These are phyloP conservation scores for Carlito syrichta DNA, from an alignment of 2,113 vertebrate species.

Conservation along the genomic window DNA sequence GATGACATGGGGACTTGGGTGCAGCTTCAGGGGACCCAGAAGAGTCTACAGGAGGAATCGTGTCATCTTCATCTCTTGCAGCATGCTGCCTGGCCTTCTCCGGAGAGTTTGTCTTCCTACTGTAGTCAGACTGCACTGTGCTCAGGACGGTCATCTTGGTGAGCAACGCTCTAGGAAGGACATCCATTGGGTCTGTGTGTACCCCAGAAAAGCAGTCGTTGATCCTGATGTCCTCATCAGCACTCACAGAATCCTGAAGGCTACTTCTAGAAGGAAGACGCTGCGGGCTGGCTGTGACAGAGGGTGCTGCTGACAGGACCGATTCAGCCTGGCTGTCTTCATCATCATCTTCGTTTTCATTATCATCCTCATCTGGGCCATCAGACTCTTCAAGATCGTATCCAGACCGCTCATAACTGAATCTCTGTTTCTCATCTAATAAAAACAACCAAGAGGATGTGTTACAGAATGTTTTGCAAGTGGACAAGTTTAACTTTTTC, in stretches of 20 bases:
- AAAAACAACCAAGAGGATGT: slow-evolving; percentile 29
- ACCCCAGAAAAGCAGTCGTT: slow-evolving; percentile 71
- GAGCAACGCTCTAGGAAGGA: slow-evolving; percentile 90
- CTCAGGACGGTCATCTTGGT: slow-evolving; percentile 94
- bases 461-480: neutral
- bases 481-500: neutral
- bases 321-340: slow-evolving; percentile 98
- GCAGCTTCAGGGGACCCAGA: slow-evolving; percentile 76
- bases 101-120: slow-evolving; percentile 68
- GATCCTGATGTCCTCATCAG: slow-evolving; percentile 78
- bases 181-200: slow-evolving; percentile 85
- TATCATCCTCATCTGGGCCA: slow-evolving; percentile 93
- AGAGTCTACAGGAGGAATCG: slow-evolving; percentile 47
- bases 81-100: slow-evolving; percentile 54
- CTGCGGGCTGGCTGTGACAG: slow-evolving; percentile 94
- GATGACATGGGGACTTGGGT: slow-evolving; percentile 87
- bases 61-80: slow-evolving; percentile 58
- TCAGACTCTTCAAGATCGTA: slow-evolving; percentile 96
- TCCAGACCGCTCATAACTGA: slow-evolving; percentile 87
- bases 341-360: slow-evolving; percentile 95
- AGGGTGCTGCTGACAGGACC: slow-evolving; percentile 93
- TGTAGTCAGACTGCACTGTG: slow-evolving; percentile 42
- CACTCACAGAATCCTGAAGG: slow-evolving; percentile 75
- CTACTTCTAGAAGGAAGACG: slow-evolving; percentile 84
- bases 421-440: slow-evolving; percentile 91